phyloP scores from a whole-genome alignment of 2,113 vertebrate species.

The Haemorhous mexicanus region DNA sequence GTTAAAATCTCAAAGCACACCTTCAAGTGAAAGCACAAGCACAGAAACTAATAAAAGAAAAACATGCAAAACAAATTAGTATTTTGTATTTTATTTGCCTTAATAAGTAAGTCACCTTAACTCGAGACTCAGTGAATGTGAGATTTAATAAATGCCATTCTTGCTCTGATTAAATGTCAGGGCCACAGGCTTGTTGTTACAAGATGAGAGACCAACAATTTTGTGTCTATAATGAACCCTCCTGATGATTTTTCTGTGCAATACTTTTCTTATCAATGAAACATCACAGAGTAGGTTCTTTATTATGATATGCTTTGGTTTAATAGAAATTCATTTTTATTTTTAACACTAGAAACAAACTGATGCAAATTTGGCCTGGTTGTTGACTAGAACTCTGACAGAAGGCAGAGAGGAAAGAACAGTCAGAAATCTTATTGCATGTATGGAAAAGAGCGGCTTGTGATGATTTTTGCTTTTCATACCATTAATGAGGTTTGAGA shows the following conservation, averaged over 20 bases:
- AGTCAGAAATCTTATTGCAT: not conserved
- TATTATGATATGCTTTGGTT: not conserved
- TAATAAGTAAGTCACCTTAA: constrained; percentile 31
- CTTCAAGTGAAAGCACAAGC: not conserved
- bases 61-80: not conserved
- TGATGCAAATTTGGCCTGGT: not conserved
- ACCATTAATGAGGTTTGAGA: not conserved
- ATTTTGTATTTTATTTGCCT: constrained; percentile 31
- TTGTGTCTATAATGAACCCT: constrained; percentile 13
- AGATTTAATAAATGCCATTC: constrained; percentile 53
- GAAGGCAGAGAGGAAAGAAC: not conserved
- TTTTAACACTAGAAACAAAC: not conserved
- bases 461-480: not conserved
- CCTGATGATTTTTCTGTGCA: not conserved
- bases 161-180: constrained; percentile 68
- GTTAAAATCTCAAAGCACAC: not conserved
- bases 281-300: not conserved
- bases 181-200: constrained; percentile 42
- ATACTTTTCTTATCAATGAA: not conserved
- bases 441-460: not conserved
- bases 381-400: not conserved
- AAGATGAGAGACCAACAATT: constrained; percentile 50
- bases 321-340: not conserved
- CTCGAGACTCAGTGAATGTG: not conserved
- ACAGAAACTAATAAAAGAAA: constrained; percentile 3